These are phyloP conservation scores for Xiphophorus hellerii DNA, from an alignment of 2,113 vertebrate genomes.

Conservation along the genomic window DNA sequence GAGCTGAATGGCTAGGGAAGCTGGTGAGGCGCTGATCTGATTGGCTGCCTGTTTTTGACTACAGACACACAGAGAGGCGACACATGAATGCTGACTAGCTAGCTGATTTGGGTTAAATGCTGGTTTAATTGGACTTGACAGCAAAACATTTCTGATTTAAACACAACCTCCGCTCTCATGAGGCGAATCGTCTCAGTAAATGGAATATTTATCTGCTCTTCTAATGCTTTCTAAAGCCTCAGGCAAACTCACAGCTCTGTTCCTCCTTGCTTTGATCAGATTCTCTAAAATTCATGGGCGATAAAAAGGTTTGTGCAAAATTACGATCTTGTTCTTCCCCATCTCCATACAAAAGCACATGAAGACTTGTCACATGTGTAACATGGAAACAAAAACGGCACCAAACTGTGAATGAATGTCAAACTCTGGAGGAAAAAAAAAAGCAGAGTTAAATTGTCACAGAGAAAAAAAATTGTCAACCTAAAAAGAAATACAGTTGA, in stretches of 20 bases:
- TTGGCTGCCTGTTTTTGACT: constrained; percentile 71
- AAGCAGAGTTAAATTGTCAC: neutral
- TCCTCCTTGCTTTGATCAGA: neutral
- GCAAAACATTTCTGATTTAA: neutral
- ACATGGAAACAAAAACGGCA: neutral
- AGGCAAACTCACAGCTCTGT: neutral
- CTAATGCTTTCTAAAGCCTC: neutral
- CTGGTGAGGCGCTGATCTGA: constrained; percentile 69
- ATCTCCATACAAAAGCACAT: neutral
- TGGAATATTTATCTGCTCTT: neutral
- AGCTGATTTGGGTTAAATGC: neutral
- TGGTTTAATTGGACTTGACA: neutral
- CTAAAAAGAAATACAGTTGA: neutral
- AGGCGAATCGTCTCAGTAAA: neutral
- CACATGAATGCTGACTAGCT: constrained; percentile 10
- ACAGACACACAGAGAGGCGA: constrained; percentile 65
- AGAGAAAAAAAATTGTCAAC: neutral
- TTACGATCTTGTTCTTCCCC: neutral
- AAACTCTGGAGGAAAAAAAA: no score
- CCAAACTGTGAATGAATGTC: neutral
- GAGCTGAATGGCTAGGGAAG: constrained; percentile 71
- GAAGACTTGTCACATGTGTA: neutral
- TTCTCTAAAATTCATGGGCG: neutral
- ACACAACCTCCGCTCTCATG: neutral
- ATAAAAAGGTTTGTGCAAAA: neutral